Base-by-base conservation (phyloP, 1,140 invertebrate species). In the Bilobella aurantiaca region DNA sequence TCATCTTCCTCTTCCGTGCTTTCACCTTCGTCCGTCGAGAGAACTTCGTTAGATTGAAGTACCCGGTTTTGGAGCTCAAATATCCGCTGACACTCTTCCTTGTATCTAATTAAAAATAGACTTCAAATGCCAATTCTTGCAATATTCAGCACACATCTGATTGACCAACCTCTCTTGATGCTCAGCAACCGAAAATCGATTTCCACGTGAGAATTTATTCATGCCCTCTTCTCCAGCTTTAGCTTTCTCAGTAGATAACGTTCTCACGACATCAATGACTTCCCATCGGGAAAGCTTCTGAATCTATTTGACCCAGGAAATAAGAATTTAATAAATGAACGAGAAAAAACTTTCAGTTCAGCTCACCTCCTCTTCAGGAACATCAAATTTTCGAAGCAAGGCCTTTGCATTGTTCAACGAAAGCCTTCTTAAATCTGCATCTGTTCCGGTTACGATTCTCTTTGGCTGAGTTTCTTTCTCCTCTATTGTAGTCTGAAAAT, bases 201-300 rank as follows among this genome's bases (percentile, higher is more conserved):
- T 61, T 12, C 28, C 25, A 3, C 65, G 47, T 2, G 60, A 63
- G 34, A 67, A 30, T 46, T 56, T 34, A 31, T 59, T 34, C 8
- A 83, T 82, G 28, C 74, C 76, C 71, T 77, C 79, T 69, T 84
- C 84, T 1, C 82, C 82, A 58, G 81, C 80, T 73, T 85, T 85
- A 0, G 83, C 83, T 68, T 86, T 84, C 73, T 86, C 82, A 2
- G 85, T 86, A 0, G 83, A 85, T 69, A 87, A 76, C 0, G 84
- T 85, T 67, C 85, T 74, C 0, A 87, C 85, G 0, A 87, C 82
- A 75, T 87, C 84, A 69, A 87, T 87, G 64, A 84, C 82, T 74
- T 87, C 84, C 85, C 85, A 86, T 62, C 85, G 75, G 18, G 81
- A 81, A 28, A 86, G 70, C 70, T 83, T 83, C 74, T 82, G 81